phyloP scores from a whole-genome alignment of 2,113 vertebrate species.

The Oncorhynchus kisutch region DNA sequence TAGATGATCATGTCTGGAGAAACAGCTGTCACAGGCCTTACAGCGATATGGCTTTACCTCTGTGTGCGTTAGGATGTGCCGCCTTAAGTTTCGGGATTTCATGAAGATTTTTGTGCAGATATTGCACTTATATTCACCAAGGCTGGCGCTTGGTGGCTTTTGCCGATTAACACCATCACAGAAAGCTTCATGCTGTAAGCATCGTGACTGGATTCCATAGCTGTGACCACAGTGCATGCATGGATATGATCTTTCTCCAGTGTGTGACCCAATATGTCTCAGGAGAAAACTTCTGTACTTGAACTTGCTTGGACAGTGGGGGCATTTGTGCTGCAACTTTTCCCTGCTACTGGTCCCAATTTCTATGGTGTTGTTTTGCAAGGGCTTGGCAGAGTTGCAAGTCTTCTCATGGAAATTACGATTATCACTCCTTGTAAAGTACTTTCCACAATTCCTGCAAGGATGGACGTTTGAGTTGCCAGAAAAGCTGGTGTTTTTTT shows the following conservation, averaged over 20 bases:
- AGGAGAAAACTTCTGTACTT: constrained; percentile 57
- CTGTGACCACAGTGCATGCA: constrained; percentile 65
- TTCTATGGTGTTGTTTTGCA: neutral
- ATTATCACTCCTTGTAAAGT: constrained; percentile 1
- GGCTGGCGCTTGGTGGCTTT: neutral
- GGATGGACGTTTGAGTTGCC: neutral
- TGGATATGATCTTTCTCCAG: constrained; percentile 48
- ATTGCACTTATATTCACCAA: constrained; percentile 65
- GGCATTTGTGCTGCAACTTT: constrained; percentile 50
- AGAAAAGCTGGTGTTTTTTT: neutral
- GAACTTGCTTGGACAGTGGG: constrained; percentile 65
- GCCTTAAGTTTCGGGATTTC: constrained; percentile 65
- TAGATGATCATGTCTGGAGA: constrained; percentile 74
- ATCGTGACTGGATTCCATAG: constrained; percentile 41
- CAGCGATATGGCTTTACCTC: constrained; percentile 79
- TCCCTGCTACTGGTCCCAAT: constrained; percentile 7
- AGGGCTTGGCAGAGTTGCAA: constrained; percentile 5
- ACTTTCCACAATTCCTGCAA: constrained; percentile 35
- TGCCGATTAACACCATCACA: constrained; percentile 52
- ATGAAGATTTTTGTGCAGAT: constrained; percentile 75
- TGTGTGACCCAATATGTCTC: constrained; percentile 65
- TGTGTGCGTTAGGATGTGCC: constrained; percentile 76
- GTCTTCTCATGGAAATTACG: constrained; percentile 26
- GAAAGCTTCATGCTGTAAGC: constrained; percentile 63
- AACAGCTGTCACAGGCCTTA: constrained; percentile 72